Conservation (phyloP, 2,888 invertebrate genomes). For the Pogonocherus hispidulus region DNA sequence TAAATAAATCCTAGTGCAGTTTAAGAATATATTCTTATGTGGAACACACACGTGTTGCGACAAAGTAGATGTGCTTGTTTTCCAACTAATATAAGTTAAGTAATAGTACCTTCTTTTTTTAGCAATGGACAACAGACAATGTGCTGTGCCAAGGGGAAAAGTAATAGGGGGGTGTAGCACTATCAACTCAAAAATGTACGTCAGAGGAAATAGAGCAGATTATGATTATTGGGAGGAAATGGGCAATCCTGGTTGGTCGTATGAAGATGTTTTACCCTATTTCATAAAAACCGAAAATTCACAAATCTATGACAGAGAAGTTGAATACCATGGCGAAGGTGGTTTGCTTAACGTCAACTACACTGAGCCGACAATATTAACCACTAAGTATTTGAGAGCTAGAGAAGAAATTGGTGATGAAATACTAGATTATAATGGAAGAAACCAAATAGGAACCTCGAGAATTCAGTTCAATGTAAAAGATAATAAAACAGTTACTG, state of each 20-base stretch:
- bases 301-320: slow-evolving; percentile 68
- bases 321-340: slow-evolving; percentile 76
- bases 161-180: slow-evolving; percentile 71
- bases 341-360: slow-evolving; percentile 82
- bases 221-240: slow-evolving; percentile 77
- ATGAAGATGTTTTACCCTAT: slow-evolving; percentile 67
- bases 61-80: no score
- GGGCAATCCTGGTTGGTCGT: slow-evolving; percentile 73
- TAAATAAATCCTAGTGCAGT: no score
- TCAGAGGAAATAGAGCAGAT: slow-evolving; percentile 75
- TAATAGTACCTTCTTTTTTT: no score
- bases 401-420: slow-evolving; percentile 83
- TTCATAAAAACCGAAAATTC: slow-evolving; percentile 64
- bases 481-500: slow-evolving; percentile 81
- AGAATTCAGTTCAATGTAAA: slow-evolving; percentile 80
- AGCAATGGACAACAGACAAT: slow-evolving; percentile 70
- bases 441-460: slow-evolving; percentile 52
- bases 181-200: slow-evolving; percentile 72
- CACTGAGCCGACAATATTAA: slow-evolving; percentile 77
- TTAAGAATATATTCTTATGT: no score
- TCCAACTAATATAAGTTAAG: no score
- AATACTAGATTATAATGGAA: slow-evolving; percentile 83
- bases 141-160: slow-evolving; percentile 66
- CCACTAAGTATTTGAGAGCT: slow-evolving; percentile 78
- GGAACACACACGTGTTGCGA: no score